phyloP scores from a whole-genome alignment of 2,888 invertebrate genomes.

The Coelinius sp. region DNA sequence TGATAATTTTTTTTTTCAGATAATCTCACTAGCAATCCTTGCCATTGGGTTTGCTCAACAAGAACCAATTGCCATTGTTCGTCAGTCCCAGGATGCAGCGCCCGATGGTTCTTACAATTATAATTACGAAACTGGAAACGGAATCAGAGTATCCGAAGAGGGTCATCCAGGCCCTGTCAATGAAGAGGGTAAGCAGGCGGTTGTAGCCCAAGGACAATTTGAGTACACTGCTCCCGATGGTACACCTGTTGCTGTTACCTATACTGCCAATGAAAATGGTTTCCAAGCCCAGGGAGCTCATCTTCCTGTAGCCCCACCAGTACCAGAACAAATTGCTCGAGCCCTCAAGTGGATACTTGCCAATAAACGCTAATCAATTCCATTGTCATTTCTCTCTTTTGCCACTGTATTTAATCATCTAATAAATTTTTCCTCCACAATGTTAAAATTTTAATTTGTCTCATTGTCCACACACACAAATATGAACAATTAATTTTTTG shows the following conservation, averaged over 20 bases:
- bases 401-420: slow-evolving; percentile 1
- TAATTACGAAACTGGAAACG: slow-evolving; percentile 46
- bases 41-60: slow-evolving; percentile 42
- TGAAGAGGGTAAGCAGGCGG: slow-evolving; percentile 29
- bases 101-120: slow-evolving; percentile 47
- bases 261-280: slow-evolving; percentile 48
- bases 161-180: slow-evolving; percentile 41
- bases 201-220: slow-evolving; percentile 40
- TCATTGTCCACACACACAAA: too few relatives aligned
- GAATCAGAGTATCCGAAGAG: slow-evolving; percentile 42
- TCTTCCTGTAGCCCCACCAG: slow-evolving; percentile 43
- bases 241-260: slow-evolving; percentile 28
- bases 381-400: slow-evolving; percentile 17
- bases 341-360: slow-evolving; percentile 44
- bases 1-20: slow-evolving; percentile 34
- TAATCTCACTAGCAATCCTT: slow-evolving; percentile 41
- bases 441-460: too few relatives aligned
- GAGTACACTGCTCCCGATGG: slow-evolving; percentile 45
- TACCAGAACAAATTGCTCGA: slow-evolving; percentile 47
- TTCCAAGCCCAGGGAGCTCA: slow-evolving; percentile 50
- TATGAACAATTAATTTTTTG: too few relatives aligned
- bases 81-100: slow-evolving; percentile 42
- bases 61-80: slow-evolving; percentile 44
- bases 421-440: too few relatives aligned
- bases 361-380: slow-evolving; percentile 37